Conservation (phyloP, 35 echinoderm and acorn worm species). For the Anneissia japonica region DNA sequence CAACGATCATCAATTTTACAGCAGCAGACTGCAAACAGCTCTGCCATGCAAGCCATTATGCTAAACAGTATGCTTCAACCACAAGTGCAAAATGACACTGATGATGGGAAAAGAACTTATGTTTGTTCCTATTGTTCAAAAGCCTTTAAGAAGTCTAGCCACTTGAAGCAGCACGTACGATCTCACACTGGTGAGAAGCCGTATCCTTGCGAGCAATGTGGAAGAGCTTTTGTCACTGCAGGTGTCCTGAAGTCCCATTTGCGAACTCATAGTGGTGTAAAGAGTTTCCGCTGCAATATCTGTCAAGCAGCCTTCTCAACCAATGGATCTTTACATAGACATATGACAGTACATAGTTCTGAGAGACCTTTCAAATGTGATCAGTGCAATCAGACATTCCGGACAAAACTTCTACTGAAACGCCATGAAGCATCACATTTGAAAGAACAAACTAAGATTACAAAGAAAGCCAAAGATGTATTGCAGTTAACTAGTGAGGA, state of each 20-base stretch:
- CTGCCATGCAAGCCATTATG: neutral
- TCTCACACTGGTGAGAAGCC: slow-evolving; percentile 95
- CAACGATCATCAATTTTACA: slow-evolving; percentile 22
- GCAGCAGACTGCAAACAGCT: neutral
- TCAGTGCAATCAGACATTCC: slow-evolving; percentile 65
- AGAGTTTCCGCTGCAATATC: slow-evolving; percentile 64
- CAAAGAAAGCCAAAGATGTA: slow-evolving; percentile 36
- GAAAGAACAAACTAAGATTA: slow-evolving; percentile 37
- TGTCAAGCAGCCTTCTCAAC: slow-evolving; percentile 80
- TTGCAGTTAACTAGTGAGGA: slow-evolving; percentile 61
- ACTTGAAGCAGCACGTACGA: slow-evolving; percentile 91
- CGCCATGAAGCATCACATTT: slow-evolving; percentile 60
- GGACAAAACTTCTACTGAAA: slow-evolving; percentile 59
- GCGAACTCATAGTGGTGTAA: slow-evolving; percentile 72
- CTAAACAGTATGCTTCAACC: neutral
- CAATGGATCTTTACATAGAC: slow-evolving; percentile 83
- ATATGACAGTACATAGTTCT: slow-evolving; percentile 74
- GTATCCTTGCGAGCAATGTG: slow-evolving; percentile 70
- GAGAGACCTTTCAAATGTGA: slow-evolving; percentile 42
- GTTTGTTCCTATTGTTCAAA: slow-evolving; percentile 66
- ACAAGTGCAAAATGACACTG: slow-evolving; percentile 7
- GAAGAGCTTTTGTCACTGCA: slow-evolving; percentile 81
- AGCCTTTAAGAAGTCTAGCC: slow-evolving; percentile 95
- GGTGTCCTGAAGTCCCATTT: slow-evolving; percentile 72
- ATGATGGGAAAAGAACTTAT: slow-evolving; percentile 60